Base-by-base conservation (phyloP, 2,888 invertebrate genomes). In the Drosophila mercatorum region DNA sequence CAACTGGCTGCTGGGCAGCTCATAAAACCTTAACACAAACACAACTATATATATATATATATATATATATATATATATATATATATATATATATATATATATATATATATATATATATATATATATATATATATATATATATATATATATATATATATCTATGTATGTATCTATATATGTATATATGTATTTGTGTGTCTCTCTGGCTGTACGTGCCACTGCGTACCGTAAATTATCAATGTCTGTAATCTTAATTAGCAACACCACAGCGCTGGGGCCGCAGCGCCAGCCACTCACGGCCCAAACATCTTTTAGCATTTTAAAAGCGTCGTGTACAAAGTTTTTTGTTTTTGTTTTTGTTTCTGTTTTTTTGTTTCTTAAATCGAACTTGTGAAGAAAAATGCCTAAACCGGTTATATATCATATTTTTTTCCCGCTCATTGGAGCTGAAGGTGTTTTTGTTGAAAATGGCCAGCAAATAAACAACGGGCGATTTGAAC, bases 231-330 rank as follows among this genome's bases (percentile, higher is more conserved):
- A 84, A 88, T 88, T 85, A 85, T 85, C 84, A 81, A 85, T 88
- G 84, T 85, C 84, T 85, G 84, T 85, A 85, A 85, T 85, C 84
- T 85, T 85, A 85, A 85, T 85, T 85, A 85, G 84, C 86, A 88
- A 85, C 88, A 85, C 88, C 85, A 60, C 75, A 81, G 82, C 66
- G 74, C 61, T 64, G 31, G 14, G 10, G 49, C 56, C 68, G 46
- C 78, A 80, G 81, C 81, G 72, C 78, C 79, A 71, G 74, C 72
- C 71, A 34, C 66, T 66, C 80, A 7, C 68, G 40, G 64, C 61
- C 68, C 75, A 83, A 84, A 88, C 81, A 83, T 85, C 84, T 85
- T 83, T 85, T 88, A 88, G 70, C 86, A 88, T 88, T 85, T 84
- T 68, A 82, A 84, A 84, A 77, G 79, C 85, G 76, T 79, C 66